Base-by-base conservation (phyloP, 2,888 invertebrate species). In the Rhagium mordax region DNA sequence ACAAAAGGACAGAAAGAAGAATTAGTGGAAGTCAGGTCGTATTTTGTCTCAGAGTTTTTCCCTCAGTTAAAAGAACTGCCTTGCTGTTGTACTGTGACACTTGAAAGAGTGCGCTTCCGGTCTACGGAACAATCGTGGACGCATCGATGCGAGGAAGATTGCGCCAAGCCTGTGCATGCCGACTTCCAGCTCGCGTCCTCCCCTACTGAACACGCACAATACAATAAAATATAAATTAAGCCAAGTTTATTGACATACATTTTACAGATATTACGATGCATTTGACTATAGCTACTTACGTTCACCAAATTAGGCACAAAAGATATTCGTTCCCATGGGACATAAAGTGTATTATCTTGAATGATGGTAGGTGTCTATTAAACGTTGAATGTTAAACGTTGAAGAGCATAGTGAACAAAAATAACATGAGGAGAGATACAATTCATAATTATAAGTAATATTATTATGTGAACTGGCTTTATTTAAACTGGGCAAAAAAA, bases 81-180 rank as follows among this genome's bases (percentile, higher is more conserved):
- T 59, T 47, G 59, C 66, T 21, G 59, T 47, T 47, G 51, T 21
- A 21, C 60, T 71, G 71, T 67, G 71, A 71, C 71, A 71, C 71
- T 71, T 60, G 71, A 71, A 71, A 71, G 71, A 71, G 71, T 71
- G 71, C 71, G 59, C 71, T 71, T 71, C 71, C 71, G 71, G 71
- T 61, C 66, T 59, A 47, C 33, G 71, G 67, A 71, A 71, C 71
- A 71, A 71, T 71, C 71, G 65, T 33, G 53, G 51, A 27, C 20
- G 69, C 72, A 73, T 13, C 72, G 69, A 59, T 51, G 72, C 72
- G 69, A 65, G 72, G 69, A 73, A 73, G 72, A 73, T 73, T 73
- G 60, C 74, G 70, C 61, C 70, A 18, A 70, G 70, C 70, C 60
- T 59, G 61, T 68, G 59, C 62, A 53, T 29, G 67, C 55, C 57